Base-by-base conservation (phyloP, 2,113 vertebrate species). In the Lasiurus cinereus region DNA sequence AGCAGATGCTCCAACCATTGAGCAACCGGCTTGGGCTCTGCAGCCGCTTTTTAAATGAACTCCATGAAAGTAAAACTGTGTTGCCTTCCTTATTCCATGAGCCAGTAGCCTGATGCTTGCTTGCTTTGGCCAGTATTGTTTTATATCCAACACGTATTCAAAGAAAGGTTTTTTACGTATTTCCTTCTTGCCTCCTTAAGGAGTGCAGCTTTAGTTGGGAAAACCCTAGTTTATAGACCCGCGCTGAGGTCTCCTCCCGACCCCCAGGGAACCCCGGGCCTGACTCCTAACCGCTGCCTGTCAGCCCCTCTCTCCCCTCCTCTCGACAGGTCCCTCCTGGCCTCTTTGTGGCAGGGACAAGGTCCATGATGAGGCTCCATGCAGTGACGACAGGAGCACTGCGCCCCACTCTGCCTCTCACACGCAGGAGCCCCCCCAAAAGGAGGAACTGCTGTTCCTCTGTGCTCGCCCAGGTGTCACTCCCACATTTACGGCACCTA, bases 311-410 rank as follows among this genome's bases (percentile, higher is more conserved):
- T 52, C 43, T 48, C 67, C 14, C 67, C 31, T 48, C 46, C 27
- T 29, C 10, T 72, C 67, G 7, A 73, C 90, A 31, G 79, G 84
- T 73, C 93, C 77, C 13, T 90, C 33, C 52, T 50, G 73, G 22
- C 83, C 87, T 96, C 79, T 21, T 91, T 73, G 73, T 48, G 29
- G n/a, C 66, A 73, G 52, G 9, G 33, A 85, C 88, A 62, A 62
- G 83, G 56, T 95, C 86, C 46, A 54, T 59, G 46, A 36, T n/a
- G 46, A 59, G 62, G 54, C 59, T 91, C 36, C 62, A 36, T 67
- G 89, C 90, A 88, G 19, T 36, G 69, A 82, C 16, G 31, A 78
- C 15, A 72, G 36, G 43, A 11, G 21, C 39, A 19, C 29, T 70
- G n/a, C n/a, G 12, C 33, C 73, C 33, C 14, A 13, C 11, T 27